Percentiles rank a stretch among this genome's conserved stretches.
These are phyloP conservation scores for Oncopeltus fasciatus DNA, from an alignment of 1,140 invertebrate genomes.

Conservation along the genomic window DNA sequence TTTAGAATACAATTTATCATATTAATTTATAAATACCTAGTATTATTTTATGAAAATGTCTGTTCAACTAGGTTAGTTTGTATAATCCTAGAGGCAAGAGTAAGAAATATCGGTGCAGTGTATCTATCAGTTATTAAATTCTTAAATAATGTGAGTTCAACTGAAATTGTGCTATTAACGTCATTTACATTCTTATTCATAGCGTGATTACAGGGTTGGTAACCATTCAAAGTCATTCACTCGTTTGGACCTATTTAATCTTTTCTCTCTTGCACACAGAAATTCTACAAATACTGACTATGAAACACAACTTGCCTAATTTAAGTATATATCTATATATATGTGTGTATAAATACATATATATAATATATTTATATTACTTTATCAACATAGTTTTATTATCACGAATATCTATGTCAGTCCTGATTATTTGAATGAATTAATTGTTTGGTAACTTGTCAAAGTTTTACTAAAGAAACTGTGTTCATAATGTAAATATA, in stretches of 20 bases:
- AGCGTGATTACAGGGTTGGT: constrained; percentile 5
- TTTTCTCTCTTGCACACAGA: constrained; percentile 1
- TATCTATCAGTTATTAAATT: constrained; percentile 9
- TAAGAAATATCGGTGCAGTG: constrained; percentile 15
- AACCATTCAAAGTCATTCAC: background rate
- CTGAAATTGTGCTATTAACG: constrained; percentile 17
- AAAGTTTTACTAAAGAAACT: constrained; percentile 11
- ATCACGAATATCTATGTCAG: constrained; percentile 20
- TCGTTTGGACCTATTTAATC: constrained; percentile 12
- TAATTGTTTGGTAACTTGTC: constrained; percentile 8
- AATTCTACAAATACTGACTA: constrained; percentile 8
- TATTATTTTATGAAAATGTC: constrained; percentile 11
- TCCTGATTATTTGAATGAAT: constrained; percentile 14
- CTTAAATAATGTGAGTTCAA: constrained; percentile 7
- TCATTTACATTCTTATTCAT: constrained; percentile 12
- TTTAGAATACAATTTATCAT: constrained; percentile 11
- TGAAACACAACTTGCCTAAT: constrained; percentile 15
- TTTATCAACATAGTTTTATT: constrained; percentile 16
- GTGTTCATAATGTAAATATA: constrained; percentile 13
- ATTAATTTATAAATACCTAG: constrained; percentile 13
- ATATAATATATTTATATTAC: constrained; percentile 11
- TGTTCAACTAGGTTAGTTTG: constrained; percentile 8
- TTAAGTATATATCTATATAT: constrained; percentile 11
- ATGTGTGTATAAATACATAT: constrained; percentile 3
- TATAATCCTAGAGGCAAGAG: constrained; percentile 12